Percentiles rank a stretch among this genome's conserved stretches.
Conservation (phyloP, 1,140 invertebrate species). For the Bombus superbus region DNA sequence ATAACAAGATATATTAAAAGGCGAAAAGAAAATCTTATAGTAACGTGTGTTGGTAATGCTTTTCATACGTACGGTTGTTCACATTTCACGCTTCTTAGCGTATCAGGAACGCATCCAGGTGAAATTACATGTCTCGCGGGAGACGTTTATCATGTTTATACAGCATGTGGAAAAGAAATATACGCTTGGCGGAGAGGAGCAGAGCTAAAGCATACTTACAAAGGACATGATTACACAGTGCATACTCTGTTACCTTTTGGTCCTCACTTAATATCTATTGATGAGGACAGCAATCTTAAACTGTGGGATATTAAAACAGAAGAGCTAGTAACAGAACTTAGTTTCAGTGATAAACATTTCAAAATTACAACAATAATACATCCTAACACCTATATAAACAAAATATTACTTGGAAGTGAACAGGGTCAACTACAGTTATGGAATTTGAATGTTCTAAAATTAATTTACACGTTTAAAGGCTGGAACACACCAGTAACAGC, state of each 20-base stretch:
- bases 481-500: constrained; percentile 89
- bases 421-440: constrained; percentile 95
- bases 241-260: constrained; percentile 94
- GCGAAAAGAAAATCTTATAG: constrained; percentile 93
- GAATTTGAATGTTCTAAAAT: constrained; percentile 92
- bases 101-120: constrained; percentile 90
- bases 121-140: constrained; percentile 92
- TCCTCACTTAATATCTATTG: constrained; percentile 92
- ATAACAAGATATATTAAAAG: constrained; percentile 92
- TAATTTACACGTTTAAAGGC: constrained; percentile 92
- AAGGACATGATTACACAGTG: constrained; percentile 89
- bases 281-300: constrained; percentile 89
- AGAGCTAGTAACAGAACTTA: constrained; percentile 86
- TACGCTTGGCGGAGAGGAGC: constrained; percentile 94
- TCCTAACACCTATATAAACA: constrained; percentile 97
- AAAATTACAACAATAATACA: constrained; percentile 91
- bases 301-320: constrained; percentile 94
- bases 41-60: constrained; percentile 94
- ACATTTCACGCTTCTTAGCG: constrained; percentile 92
- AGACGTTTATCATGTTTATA: constrained; percentile 92
- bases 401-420: constrained; percentile 95
- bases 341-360: constrained; percentile 89
- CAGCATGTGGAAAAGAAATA: constrained; percentile 90
- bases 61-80: constrained; percentile 96
- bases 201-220: constrained; percentile 92